phyloP scores from a whole-genome alignment of 2,113 vertebrate genomes.

The Lathamus discolor region DNA sequence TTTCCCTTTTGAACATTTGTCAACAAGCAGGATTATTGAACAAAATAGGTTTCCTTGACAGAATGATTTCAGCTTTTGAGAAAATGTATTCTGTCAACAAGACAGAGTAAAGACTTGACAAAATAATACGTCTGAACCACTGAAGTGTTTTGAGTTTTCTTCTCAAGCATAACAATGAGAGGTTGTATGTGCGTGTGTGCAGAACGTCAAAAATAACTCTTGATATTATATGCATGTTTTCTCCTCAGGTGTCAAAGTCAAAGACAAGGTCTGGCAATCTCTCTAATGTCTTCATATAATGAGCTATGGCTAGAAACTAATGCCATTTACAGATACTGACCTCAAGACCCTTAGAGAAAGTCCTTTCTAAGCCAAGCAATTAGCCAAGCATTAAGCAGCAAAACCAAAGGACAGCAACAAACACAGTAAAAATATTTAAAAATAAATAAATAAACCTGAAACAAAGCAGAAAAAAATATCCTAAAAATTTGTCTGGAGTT shows the following conservation, averaged over 20 bases:
- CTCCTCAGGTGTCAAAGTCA: slow-evolving; percentile 17
- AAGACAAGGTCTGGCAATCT: not conserved
- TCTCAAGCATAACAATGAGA: slow-evolving; percentile 60
- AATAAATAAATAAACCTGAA: not conserved
- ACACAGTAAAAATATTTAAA: not conserved
- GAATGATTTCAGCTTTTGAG: slow-evolving; percentile 71
- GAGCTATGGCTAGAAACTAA: not conserved
- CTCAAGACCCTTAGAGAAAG: not conserved
- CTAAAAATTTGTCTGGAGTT: not conserved
- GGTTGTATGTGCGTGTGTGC: not conserved
- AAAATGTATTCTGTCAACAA: slow-evolving; percentile 71
- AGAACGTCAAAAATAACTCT: slow-evolving; percentile 22
- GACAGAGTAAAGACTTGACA: slow-evolving; percentile 63
- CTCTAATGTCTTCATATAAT: slow-evolving; percentile 10
- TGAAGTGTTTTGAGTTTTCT: slow-evolving; percentile 48
- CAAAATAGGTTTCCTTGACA: slow-evolving; percentile 67
- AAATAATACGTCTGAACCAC: slow-evolving; percentile 67
- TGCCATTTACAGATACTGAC: not conserved
- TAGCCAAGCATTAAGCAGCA: not conserved
- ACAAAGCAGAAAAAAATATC: not conserved
- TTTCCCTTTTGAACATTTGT: slow-evolving; percentile 62
- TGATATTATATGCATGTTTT: not conserved
- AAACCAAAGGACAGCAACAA: not conserved
- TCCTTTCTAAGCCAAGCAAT: not conserved
- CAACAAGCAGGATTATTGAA: slow-evolving; percentile 67